Percentiles rank a stretch among this genome's conserved stretches.
Conservation (phyloP, 2,113 vertebrate genomes). For the Orcinus orca region DNA sequence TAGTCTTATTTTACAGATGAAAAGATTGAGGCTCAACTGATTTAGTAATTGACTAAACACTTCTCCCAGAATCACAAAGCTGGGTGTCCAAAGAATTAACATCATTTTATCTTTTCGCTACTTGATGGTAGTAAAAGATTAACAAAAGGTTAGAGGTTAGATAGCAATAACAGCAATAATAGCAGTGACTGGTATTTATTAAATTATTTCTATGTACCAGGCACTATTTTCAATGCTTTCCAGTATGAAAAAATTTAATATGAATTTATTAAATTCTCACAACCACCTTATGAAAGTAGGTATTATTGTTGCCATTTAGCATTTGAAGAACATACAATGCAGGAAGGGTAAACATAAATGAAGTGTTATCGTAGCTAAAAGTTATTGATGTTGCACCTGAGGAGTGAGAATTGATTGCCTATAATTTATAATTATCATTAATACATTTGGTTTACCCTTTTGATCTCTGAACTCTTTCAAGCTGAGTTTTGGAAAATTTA, state of each 20-base stretch:
- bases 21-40: neutral
- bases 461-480: neutral
- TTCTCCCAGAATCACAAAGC: neutral
- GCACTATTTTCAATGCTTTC: slow-evolving; percentile 66
- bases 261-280: neutral
- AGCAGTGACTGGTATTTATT: neutral
- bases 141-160: neutral
- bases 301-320: neutral
- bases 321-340: neutral
- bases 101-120: neutral
- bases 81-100: neutral
- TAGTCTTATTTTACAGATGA: neutral
- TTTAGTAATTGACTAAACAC: neutral
- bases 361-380: neutral
- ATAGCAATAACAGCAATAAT: neutral
- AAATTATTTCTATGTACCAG: neutral
- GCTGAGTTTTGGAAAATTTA: neutral
- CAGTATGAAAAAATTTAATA: neutral
- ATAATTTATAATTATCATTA: neutral
- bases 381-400: neutral
- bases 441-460: neutral
- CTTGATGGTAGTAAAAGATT: neutral
- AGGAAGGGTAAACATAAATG: neutral
- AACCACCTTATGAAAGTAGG: neutral
- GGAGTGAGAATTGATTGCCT: neutral